Conservation (phyloP, 2,888 invertebrate species). For the Diaphora mendica region DNA sequence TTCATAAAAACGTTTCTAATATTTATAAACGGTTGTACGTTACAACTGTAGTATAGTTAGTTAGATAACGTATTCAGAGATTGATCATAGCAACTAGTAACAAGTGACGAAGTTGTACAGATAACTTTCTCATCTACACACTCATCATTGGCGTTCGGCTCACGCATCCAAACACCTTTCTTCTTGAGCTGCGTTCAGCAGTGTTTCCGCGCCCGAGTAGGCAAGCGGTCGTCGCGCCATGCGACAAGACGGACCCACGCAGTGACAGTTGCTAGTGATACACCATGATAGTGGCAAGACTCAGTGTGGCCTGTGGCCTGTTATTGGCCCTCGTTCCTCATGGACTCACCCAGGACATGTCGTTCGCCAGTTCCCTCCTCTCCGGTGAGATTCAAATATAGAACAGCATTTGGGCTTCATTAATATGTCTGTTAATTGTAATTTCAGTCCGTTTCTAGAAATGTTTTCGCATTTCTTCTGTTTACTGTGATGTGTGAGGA, state of each 20-base stretch:
- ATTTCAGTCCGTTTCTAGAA: slow-evolving; percentile 34
- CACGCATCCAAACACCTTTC: slow-evolving; percentile 67
- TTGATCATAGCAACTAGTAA: slow-evolving; percentile 1
- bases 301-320: slow-evolving; percentile 54
- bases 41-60: not conserved
- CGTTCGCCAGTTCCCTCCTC: slow-evolving; percentile 92
- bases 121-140: slow-evolving; percentile 31
- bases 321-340: slow-evolving; percentile 58
- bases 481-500: slow-evolving; percentile 1
- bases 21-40: not conserved
- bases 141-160: slow-evolving; percentile 41
- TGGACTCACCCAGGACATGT: slow-evolving; percentile 87
- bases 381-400: slow-evolving; percentile 88
- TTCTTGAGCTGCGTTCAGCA: slow-evolving; percentile 68
- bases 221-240: slow-evolving; percentile 69
- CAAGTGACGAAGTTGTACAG: slow-evolving; percentile 12
- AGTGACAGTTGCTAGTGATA: slow-evolving; percentile 57
- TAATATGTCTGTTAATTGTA: slow-evolving; percentile 28
- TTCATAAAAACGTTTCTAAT: not conserved
- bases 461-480: slow-evolving; percentile 31
- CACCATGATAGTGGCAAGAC: slow-evolving; percentile 68
- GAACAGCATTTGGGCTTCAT: slow-evolving; percentile 21
- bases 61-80: not conserved
- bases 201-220: slow-evolving; percentile 63
- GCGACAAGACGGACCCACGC: slow-evolving; percentile 59